A percentile compares a stretch with the other conserved stretches of the same genome.
Conservation (phyloP, 2,113 vertebrate genomes). For the Hiodon tergisus region DNA sequence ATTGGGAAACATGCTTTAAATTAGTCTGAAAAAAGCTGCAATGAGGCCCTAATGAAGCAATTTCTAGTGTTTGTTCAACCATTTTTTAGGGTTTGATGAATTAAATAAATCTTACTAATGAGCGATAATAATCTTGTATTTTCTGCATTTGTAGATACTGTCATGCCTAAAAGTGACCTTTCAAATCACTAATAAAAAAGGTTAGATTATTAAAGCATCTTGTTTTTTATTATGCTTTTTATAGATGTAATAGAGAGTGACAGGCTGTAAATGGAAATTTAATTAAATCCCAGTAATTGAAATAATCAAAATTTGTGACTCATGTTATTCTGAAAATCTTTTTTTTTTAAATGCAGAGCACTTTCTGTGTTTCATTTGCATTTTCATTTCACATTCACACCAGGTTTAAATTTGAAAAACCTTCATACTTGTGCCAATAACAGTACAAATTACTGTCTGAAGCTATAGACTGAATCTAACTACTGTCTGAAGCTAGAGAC, state of each 20-base stretch:
- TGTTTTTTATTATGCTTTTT: slow-evolving; percentile 2
- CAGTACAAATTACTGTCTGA: too few relatives aligned
- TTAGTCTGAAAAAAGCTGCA: slow-evolving; percentile 23
- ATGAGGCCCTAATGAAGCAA: slow-evolving; percentile 28
- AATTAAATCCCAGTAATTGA: slow-evolving; percentile 32
- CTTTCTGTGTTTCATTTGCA: not conserved
- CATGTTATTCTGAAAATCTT: slow-evolving; percentile 20
- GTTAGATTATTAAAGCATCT: not conserved
- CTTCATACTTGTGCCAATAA: too few relatives aligned
- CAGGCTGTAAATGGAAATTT: slow-evolving; percentile 33
- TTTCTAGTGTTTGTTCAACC: slow-evolving; percentile 25
- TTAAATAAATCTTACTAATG: slow-evolving; percentile 28
- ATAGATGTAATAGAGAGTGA: slow-evolving; percentile 24
- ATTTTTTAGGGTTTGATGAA: slow-evolving; percentile 26
- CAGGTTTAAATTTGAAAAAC: too few relatives aligned
- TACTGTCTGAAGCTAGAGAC: too few relatives aligned
- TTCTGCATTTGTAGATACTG: slow-evolving; percentile 17
- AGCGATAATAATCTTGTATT: slow-evolving; percentile 6
- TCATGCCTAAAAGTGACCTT: slow-evolving; percentile 25
- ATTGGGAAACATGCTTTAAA: not conserved
- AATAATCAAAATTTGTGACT: slow-evolving; percentile 26
- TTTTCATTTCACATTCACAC: not conserved
- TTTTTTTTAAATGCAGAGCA: not conserved
- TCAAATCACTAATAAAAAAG: not conserved
- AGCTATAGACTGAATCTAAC: too few relatives aligned